Evolutionary conservation across 2,888 invertebrate species (phyloP), one percentile per base, ranked within the genome.

Genomic region (Watsonalla cultraria): DNA sequence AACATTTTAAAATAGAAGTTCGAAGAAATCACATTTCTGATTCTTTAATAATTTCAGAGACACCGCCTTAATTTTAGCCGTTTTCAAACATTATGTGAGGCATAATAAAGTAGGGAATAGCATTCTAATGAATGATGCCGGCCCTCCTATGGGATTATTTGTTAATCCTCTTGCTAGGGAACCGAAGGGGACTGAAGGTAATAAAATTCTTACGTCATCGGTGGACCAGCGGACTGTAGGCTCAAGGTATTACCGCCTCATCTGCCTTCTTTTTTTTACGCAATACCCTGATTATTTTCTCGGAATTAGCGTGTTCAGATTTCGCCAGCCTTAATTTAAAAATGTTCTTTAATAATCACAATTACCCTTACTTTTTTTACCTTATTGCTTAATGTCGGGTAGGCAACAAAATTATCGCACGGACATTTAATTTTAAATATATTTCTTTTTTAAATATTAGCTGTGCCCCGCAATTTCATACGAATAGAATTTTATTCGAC

Each of bases 121-220:
- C 80, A 86, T 86, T 88, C 81, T 86, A 86, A 89, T 89, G 80
- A 87, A 88, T 85, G 86, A 78, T 86, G 86, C 84, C 84, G 82
- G 82, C 80, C 77, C 84, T 88, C 82, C 84, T 78, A 74, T 73
- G 79, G 86, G 88, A 88, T 90, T 85, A 89, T 82, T 85, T 84
- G 84, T 82, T 88, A 89, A 90, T 89, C 89, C 89, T 83, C 82
- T 87, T 84, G 82, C 83, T 86, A 82, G 78, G 77, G 75, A 76
- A 72, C 71, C 67, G 60, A 68, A 70, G 60, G 64, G 66, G 64
- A 59, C 63, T 62, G 68, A 67, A 66, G 76, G 81, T 84, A 86
- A 86, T 86, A 86, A 87, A 84, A 86, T 80, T 86, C 82, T 85
- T 83, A 78, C 82, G 82, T 86, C 84, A 84, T 83, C 80, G 67